Base-by-base conservation (phyloP, 1,140 invertebrate species). In the Drosophila sturtevanti region DNA sequence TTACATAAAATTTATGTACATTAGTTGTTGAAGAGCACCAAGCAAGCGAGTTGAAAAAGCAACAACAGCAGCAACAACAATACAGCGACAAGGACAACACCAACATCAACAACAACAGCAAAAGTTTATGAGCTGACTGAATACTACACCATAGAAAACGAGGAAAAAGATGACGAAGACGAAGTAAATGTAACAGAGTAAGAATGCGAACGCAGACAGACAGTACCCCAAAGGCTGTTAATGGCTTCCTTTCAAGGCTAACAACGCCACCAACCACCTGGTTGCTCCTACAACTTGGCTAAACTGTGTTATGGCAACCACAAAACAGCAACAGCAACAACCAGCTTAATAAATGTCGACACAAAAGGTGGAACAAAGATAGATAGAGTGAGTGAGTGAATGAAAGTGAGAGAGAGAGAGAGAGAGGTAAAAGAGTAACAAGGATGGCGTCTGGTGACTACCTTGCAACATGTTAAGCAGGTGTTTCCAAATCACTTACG, bases 401-500 rank as follows among this genome's bases (percentile, higher is more conserved):
- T n/a, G 4, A 12, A 27, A 14, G 44, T 22, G 24, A 4, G 5
- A 21, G 16, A 18, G 22, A 48, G 52, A 54, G 54, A 18, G 9
- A 14, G 38, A 16, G 62, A 18, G 7, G 44, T 31, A 31, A 6
- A 31, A 11, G 51, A 60, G 37, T 22, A 54, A 51, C 21, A 41
- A 22, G 38, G 52, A 35, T n/a, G 62, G 48, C 68, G 67, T 22
- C 56, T 58, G 37, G 44, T 68, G 69, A 64, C 70, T 78, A 72
- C 70, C 78, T 75, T 77, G 81, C 78, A 85, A 73, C 84, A 89
- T 89, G 84, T 79, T 82, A 82, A 87, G 82, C 82, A 87, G 82
- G 82, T 87, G 82, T 87, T 79, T 82, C 82, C 69, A 87, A 87
- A 87, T 87, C 82, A 87, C 82, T 87, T 87, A 87, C 80, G 82